Evolutionary conservation across 2,888 invertebrate genomes (phyloP), one percentile per base, ranked within the genome.

Genomic region (Gymnoscelis rufifasciata): DNA sequence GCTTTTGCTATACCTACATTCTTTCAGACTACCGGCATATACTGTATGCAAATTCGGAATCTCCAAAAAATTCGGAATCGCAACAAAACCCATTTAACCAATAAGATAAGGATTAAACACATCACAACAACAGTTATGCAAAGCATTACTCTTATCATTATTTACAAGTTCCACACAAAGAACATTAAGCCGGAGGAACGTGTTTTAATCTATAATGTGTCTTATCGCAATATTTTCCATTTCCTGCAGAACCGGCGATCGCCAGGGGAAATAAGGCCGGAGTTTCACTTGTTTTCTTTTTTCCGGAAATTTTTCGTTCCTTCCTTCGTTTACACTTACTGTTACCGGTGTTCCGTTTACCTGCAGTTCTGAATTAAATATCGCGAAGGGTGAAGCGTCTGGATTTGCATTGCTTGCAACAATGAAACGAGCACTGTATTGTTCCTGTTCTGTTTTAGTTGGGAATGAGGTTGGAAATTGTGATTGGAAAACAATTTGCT

Each of bases 141-240:
- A 64, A 66, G 52, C 52, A 38, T 38, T 45, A 43, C 12, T 54
- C 35, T 29, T 50, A 72, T 76, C 72, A 52, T 82, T 77, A 80
- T 66, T 77, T 74, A 75, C 73, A 77, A 80, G 70, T 76, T 76
- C 66, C 68, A 71, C 74, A 75, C 75, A 66, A 66, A 63, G 62
- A 75, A 71, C 67, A 81, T 83, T 84, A 83, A 77, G 75, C 71
- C 71, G 68, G 62, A 72, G 72, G 62, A 72, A 77, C 78, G 73
- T 77, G 80, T 86, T 84, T 35, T 87, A 88, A 88, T 88, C 83
- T 86, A 82, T 88, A 88, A 88, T 87, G 88, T 74, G 73, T 76
- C 87, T 89, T 88, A 89, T 88, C 87, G 84, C 87, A 80, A 88
- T 88, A 88, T 88, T 88, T 88, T 83, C 88, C 88, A 88, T 87